Evolutionary conservation across 2,113 vertebrate species (phyloP), one percentile per base, ranked within the genome.

Genomic region (Notechis scutatus): DNA sequence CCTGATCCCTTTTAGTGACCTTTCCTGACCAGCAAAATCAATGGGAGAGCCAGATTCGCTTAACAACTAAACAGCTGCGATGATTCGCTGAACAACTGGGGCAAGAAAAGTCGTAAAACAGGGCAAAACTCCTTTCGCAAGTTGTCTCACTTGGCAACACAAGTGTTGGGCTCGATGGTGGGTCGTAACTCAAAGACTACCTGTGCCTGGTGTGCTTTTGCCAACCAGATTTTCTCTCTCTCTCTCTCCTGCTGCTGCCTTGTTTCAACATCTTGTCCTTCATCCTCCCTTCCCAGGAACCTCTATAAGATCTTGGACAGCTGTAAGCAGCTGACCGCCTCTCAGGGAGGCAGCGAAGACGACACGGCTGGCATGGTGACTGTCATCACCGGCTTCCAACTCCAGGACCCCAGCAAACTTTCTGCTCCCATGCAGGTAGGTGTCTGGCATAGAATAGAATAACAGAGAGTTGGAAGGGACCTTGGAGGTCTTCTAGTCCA

Each of bases 301-400:
- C 98, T 99, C 90, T 99, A 99, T 94, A 99, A 99, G 96, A 99
- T 99, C 93, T 97, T 99, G 97, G 99, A 99, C 97, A 99, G 99
- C 93, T 99, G 99, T 95, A 99, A 98, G 47, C 99, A 99, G 92
- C 95, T 99, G 92, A 99, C 99, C 0, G 96, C 99, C 93, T 98
- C 99, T 91, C 99, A 99, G 94, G 98, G 98, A n/a, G 97, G 97
- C 0, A 98, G 98, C 1, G 99, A 99, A 26, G 99, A 99, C 0
- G 99, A 99, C 94, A 98, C 99, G 0, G 98, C 98, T 0, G 99
- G 99, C 24, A 99, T 99, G 99, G 99, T 99, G 95, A 99, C 99
- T 95, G 98, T 99, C 94, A 96, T 99, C 8, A 99, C 99, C 0
- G 99, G 98, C 91, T 98, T 98, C 26, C 97, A 97, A 0, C 96